These are phyloP conservation scores for Dermatemys mawii DNA, from an alignment of 2,113 vertebrate species.

Conservation along the genomic window DNA sequence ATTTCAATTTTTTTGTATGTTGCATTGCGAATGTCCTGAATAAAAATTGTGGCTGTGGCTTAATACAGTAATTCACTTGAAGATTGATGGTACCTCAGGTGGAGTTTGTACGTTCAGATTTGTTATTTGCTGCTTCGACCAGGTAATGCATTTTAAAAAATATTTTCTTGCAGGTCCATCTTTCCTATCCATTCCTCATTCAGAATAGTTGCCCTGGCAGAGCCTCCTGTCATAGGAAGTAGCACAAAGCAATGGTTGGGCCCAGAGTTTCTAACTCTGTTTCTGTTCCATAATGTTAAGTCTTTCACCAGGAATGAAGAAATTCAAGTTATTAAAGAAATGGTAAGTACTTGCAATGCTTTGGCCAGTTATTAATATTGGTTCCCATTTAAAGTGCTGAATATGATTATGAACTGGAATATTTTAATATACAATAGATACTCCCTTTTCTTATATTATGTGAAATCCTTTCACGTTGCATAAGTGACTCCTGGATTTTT, in stretches of 20 bases:
- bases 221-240: constrained; percentile 88
- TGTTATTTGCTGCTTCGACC: not conserved
- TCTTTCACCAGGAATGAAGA: constrained; percentile 89
- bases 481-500: not conserved
- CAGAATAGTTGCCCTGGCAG: constrained; percentile 92
- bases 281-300: constrained; percentile 90
- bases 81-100: not conserved
- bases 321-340: constrained; percentile 84
- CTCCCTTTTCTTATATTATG: not conserved
- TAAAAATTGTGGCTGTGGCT: not conserved
- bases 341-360: constrained; percentile 79
- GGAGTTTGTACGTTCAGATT: not conserved
- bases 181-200: constrained; percentile 94
- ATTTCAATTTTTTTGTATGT: not conserved
- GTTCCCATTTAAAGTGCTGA: not conserved
- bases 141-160: not conserved
- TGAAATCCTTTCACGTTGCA: not conserved
- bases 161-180: constrained; percentile 80
- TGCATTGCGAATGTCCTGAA: not conserved
- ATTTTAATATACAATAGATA: not conserved
- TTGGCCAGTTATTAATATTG: not conserved
- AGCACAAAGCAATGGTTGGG: constrained; percentile 91
- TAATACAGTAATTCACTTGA: not conserved
- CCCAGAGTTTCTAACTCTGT: constrained; percentile 94
- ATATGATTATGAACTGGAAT: not conserved